Evolutionary conservation across 2,888 invertebrate genomes (phyloP), one percentile per base, ranked within the genome.

Genomic region (Tiliacea citrago): DNA sequence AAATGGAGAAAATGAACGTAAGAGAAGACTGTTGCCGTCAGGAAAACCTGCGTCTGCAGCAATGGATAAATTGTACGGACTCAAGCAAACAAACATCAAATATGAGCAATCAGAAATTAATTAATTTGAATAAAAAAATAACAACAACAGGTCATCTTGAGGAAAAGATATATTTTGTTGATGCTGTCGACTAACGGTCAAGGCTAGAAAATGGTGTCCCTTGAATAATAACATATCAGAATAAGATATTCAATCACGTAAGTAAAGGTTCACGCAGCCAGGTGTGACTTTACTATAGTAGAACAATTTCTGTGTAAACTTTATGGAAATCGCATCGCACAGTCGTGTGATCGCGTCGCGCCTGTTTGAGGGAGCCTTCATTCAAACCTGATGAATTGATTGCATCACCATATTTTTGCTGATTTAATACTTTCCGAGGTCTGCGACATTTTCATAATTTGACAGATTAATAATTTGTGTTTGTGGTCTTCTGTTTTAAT

Each of bases 401-500:
- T 21, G 2, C 45, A 78, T 57, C 78, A 77, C 29, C n/a, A 35
- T 18, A 45, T 35, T 61, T 68, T n/a, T 55, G 18, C 61, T 57
- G 49, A 78, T 57, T 45, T 45, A 45, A 62, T 63, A 57, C n/a
- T 4, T 12, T 16, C 39, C 29, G 57, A 62, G 61, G 7, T 51
- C n/a, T 49, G 21, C 53, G 66, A 39, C 57, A 66, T 66, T 73
- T 68, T 39, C 9, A 47, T 53, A 57, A 61, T 47, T 35, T 65
- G 58, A 66, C 65, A 69, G 45, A 61, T 66, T 10, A 0, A 51
- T 35, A 58, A 62, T 77, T 66, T 39, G 69, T 79, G 35, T 63
- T 12, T 18, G 39, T 62, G 62, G n/a, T 65, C 57, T 74, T 55
- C 24, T 58, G 35, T 66, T 69, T 68, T 68, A 75, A 72, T 55